These are phyloP conservation scores for Platichthys stellatus DNA, from an alignment of 2,113 vertebrate species.

Conservation along the genomic window DNA sequence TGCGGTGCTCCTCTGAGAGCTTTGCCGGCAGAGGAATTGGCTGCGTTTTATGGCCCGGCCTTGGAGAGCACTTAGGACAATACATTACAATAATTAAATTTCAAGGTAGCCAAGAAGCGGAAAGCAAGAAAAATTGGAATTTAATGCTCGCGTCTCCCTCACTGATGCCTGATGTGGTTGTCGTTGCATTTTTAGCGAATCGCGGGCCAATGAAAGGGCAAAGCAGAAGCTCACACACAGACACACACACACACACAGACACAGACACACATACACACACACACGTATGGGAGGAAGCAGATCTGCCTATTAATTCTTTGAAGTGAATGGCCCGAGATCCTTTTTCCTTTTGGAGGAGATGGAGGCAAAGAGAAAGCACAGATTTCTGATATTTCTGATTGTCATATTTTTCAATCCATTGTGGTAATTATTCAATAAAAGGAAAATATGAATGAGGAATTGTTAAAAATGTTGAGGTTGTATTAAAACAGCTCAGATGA, in stretches of 20 bases:
- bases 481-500: neutral
- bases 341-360: slow-evolving; percentile 25
- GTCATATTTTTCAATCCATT: neutral
- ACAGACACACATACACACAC: neutral
- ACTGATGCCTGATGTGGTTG: slow-evolving; percentile 55
- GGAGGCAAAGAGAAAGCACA: slow-evolving; percentile 18
- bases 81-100: slow-evolving; percentile 84
- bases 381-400: neutral
- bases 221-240: slow-evolving; percentile 3
- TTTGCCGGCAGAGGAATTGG: slow-evolving; percentile 59
- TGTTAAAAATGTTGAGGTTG: no score
- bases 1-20: slow-evolving; percentile 67
- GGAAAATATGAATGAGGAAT: neutral
- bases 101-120: slow-evolving; percentile 78
- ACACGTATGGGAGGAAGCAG: slow-evolving; percentile 26
- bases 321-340: slow-evolving; percentile 31
- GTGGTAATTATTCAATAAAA: neutral
- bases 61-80: slow-evolving; percentile 80
- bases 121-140: slow-evolving; percentile 77
- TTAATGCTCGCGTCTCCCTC: slow-evolving; percentile 67
- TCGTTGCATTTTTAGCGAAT: slow-evolving; percentile 57
- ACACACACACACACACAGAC: neutral
- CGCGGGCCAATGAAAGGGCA: slow-evolving; percentile 42
- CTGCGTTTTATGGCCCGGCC: slow-evolving; percentile 74
- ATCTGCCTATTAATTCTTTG: slow-evolving; percentile 64